A percentile compares a stretch with the other conserved stretches of the same genome.
These are phyloP conservation scores for Trematomus bernacchii DNA, from an alignment of 2,797 vertebrate species.

Conservation along the genomic window DNA sequence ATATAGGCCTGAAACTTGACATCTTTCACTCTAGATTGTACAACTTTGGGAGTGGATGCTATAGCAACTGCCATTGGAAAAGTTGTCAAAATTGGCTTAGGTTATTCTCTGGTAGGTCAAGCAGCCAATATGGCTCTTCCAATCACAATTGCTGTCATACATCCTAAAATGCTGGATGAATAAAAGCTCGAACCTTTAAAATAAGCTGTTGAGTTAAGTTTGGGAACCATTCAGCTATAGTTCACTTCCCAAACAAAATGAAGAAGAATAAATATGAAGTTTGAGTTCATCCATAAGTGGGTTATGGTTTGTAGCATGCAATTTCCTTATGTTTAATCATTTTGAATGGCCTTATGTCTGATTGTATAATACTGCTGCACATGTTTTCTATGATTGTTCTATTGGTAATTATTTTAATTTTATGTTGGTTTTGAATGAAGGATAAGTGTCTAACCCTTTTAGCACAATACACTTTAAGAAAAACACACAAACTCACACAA, in stretches of 20 bases:
- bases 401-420: background rate
- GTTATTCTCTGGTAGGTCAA: no score
- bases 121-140: no score
- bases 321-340: background rate
- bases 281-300: background rate
- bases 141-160: no score
- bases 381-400: background rate
- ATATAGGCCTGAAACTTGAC: no score
- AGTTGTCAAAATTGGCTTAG: no score
- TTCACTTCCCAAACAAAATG: background rate
- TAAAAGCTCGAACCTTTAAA: no score
- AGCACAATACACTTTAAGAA: constrained; percentile 13
- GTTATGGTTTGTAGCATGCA: background rate
- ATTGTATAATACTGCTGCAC: background rate
- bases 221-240: no score
- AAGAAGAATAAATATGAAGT: background rate
- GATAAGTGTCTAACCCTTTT: background rate
- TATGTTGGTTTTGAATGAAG: background rate
- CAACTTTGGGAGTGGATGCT: no score
- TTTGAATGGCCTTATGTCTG: background rate
- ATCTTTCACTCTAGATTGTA: no score
- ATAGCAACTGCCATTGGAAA: no score
- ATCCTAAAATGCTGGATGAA: no score
- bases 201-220: no score
- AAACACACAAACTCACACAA: background rate